Base-by-base conservation (phyloP, 2,797 vertebrate genomes). In the Antennarius maculatus region DNA sequence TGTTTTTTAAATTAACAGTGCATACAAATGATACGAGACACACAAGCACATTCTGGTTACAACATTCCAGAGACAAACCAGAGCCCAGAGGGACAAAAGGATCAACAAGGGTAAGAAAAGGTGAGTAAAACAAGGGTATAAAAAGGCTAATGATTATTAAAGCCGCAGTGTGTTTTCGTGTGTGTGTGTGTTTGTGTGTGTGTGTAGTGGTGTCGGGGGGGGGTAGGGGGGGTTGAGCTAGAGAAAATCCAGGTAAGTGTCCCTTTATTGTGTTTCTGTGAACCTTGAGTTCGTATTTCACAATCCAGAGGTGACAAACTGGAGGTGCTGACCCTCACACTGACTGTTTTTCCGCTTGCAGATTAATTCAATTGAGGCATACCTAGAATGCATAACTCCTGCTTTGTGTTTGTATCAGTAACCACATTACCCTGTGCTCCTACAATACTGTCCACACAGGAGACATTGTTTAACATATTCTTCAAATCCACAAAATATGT, bases 241-340 rank as follows among this genome's bases (percentile, higher is more conserved):
- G 12, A 28, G 39, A 82, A 86, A 88, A 47, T 62, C 43, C 18
- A 45, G 80, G 83, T 89, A 85, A 87, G 78, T 70, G 47, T 3
- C 11, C 23, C 57, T 87, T 86, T 82, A 86, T 76, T 74, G 76
- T 72, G 16, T 78, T 77, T 69, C 57, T 74, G 28, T 72, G 75
- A 74, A 82, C 62, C 62, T 1, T 5, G 8, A 12, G 52, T 73
- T 82, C 41, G 78, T 23, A 66, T 14, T 43, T 15, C 41, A 42
- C 41, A 55, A 52, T 4, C 42, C 37, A 39, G 37, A 34, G 31
- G 31, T 34, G 31, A 34, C 5, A 8, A 34, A 34, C 8, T 34
- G 31, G 31, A 34, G 31, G 31, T 34, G 31, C 31, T 6, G 31
- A 34, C 5, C 1, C 31, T 34, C 31, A 34, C 8, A 8, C 31